Evolutionary conservation across 2,113 vertebrate species (phyloP).

Genomic region (Gnathonemus longibarbis): DNA sequence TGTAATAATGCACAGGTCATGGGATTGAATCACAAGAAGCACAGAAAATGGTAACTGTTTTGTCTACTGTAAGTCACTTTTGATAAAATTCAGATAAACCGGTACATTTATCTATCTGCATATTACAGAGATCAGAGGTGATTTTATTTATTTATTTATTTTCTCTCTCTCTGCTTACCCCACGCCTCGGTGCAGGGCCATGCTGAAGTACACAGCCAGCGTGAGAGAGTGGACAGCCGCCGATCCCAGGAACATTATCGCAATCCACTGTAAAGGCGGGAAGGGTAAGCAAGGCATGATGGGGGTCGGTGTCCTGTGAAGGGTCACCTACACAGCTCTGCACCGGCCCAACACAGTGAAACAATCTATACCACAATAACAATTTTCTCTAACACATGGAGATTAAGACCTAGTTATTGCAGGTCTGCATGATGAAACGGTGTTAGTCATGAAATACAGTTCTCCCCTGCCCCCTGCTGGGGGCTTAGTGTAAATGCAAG

Average conservation of each 20-base stretch:
- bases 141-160: background rate
- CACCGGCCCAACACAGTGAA: background rate
- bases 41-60: background rate
- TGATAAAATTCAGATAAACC: background rate
- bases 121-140: background rate
- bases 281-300: constrained; percentile 67
- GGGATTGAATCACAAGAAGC: background rate
- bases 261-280: constrained; percentile 91
- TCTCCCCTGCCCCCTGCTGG: background rate
- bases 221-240: constrained; percentile 79
- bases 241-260: constrained; percentile 73
- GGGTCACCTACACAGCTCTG: background rate
- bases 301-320: background rate
- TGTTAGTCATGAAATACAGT: background rate
- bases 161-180: background rate
- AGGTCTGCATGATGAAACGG: background rate
- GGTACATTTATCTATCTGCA: too few relatives aligned
- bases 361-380: background rate
- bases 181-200: constrained; percentile 63
- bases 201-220: constrained; percentile 74
- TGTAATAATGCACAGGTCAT: background rate
- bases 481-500: background rate
- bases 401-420: background rate
- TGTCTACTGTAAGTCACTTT: background rate
- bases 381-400: background rate